Percentiles rank a stretch among this genome's conserved stretches.
These are phyloP conservation scores for Apoderus coryli DNA, from an alignment of 2,888 invertebrate species.

Conservation along the genomic window DNA sequence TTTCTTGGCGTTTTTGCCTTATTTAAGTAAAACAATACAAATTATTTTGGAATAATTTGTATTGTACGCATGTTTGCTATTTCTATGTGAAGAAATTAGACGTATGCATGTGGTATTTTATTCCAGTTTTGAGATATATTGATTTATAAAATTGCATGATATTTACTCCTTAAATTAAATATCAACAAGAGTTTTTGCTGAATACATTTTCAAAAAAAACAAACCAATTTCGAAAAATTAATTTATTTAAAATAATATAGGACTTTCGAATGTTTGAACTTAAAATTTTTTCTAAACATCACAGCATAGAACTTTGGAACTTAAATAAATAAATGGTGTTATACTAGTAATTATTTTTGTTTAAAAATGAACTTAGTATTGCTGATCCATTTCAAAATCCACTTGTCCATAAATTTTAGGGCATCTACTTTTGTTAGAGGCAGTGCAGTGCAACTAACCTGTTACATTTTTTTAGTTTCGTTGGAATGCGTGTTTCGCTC, in stretches of 20 bases:
- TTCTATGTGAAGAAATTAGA: too few relatives aligned
- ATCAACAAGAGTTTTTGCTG: slow-evolving; percentile 1
- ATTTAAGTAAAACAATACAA: too few relatives aligned
- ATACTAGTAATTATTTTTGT: slow-evolving; percentile 1
- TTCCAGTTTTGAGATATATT: slow-evolving; percentile 1
- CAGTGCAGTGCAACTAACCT: slow-evolving; percentile 5
- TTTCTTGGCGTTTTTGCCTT: too few relatives aligned
- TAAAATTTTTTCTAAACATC: slow-evolving; percentile 1
- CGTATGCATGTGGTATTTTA: too few relatives aligned
- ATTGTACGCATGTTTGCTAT: too few relatives aligned
- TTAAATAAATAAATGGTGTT: slow-evolving; percentile 5
- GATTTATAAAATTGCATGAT: neutral
- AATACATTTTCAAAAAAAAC: neutral
- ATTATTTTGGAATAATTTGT: too few relatives aligned
- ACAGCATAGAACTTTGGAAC: slow-evolving; percentile 7
- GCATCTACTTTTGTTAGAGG: slow-evolving; percentile 10
- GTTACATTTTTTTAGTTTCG: slow-evolving; percentile 8
- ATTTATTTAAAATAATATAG: slow-evolving; percentile 8
- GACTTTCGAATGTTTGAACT: slow-evolving; percentile 6
- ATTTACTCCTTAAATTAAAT: neutral
- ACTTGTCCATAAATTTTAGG: slow-evolving; percentile 11
- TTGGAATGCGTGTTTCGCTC: slow-evolving; percentile 3
- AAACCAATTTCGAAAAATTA: slow-evolving; percentile 2
- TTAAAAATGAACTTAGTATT: slow-evolving; percentile 7
- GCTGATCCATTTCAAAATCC: slow-evolving; percentile 11